Conservation (phyloP, 37 sponge, comb jelly and placozoan species). For the Diacarnus erythraeanus region DNA sequence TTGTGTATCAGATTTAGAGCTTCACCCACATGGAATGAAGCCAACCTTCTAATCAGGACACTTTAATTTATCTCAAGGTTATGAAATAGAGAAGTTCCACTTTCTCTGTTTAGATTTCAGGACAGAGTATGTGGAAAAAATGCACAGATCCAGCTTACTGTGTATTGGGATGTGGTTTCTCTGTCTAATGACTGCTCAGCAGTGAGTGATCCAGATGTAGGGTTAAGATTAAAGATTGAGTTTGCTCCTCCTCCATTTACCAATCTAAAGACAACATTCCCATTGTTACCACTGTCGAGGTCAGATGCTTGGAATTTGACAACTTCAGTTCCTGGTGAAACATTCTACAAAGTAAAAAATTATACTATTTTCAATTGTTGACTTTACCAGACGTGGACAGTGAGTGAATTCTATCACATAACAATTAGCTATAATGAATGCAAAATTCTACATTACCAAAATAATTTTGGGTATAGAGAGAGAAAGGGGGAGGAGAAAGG, state of each 20-base stretch:
- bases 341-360: neutral
- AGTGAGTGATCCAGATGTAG: neutral
- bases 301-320: conserved; percentile 2
- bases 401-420: too few relatives aligned
- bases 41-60: too few relatives aligned
- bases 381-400: too few relatives aligned
- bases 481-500: too few relatives aligned
- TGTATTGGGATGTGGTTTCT: conserved; percentile 11
- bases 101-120: too few relatives aligned
- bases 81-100: too few relatives aligned
- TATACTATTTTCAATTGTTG: neutral
- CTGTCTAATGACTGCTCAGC: conserved; percentile 2
- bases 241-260: neutral
- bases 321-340: neutral
- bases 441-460: too few relatives aligned
- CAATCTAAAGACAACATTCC: neutral
- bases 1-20: too few relatives aligned
- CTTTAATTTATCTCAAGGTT: too few relatives aligned
- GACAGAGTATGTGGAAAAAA: neutral
- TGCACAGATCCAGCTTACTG: neutral
- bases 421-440: too few relatives aligned
- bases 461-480: too few relatives aligned
- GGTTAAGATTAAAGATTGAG: neutral
- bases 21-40: too few relatives aligned
- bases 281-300: conserved; percentile 20